phyloP scores from a whole-genome alignment of 2,888 invertebrate genomes.

The Acanthoscelides obtectus region DNA sequence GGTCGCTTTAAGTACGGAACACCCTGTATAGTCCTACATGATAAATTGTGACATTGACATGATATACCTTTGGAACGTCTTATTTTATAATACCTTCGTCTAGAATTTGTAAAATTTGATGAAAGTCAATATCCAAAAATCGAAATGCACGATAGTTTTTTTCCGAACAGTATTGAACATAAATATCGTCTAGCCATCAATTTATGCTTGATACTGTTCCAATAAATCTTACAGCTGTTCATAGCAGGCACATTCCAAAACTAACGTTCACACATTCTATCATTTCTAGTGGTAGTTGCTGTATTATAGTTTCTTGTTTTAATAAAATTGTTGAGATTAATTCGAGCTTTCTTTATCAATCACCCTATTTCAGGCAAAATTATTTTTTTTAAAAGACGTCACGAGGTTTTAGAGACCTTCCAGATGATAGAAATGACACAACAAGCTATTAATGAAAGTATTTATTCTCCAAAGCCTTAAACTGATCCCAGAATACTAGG shows the following conservation, averaged over 20 bases:
- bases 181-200: background rate
- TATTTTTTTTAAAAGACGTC: too few relatives aligned
- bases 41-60: too few relatives aligned
- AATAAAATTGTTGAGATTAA: background rate
- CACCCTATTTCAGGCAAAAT: too few relatives aligned
- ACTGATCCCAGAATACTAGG: slow-evolving; percentile 82
- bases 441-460: slow-evolving; percentile 1
- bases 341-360: too few relatives aligned
- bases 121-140: background rate
- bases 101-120: too few relatives aligned
- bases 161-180: background rate
- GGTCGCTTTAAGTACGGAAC: too few relatives aligned
- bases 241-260: background rate
- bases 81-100: too few relatives aligned
- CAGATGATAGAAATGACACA: too few relatives aligned
- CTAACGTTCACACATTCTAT: background rate
- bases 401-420: too few relatives aligned
- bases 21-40: too few relatives aligned
- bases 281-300: background rate
- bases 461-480: slow-evolving; percentile 43
- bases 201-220: background rate
- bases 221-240: background rate
- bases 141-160: background rate
- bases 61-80: too few relatives aligned
- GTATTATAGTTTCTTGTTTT: background rate